Percentiles rank a stretch among this genome's conserved stretches.
Conservation (phyloP, 2,888 invertebrate genomes). For the Papilio demoleus region DNA sequence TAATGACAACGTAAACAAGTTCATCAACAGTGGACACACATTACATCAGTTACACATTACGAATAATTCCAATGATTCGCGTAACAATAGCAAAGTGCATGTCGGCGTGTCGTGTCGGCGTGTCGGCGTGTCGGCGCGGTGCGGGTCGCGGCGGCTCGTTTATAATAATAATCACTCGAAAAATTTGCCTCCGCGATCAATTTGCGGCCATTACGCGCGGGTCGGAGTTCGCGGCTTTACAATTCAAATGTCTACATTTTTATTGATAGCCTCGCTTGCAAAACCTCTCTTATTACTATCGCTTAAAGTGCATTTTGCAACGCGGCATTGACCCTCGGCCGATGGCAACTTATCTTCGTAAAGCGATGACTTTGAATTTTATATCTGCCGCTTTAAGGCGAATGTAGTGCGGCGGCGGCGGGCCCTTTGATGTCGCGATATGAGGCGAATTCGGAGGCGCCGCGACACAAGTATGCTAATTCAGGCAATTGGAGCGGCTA, state of each 20-base stretch:
- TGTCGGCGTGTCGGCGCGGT: background rate
- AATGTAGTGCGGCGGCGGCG: slow-evolving; percentile 54
- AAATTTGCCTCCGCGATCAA: slow-evolving; percentile 70
- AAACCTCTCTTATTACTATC: slow-evolving; percentile 44
- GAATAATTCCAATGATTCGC: background rate
- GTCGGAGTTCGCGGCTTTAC: slow-evolving; percentile 67
- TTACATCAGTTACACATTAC: background rate
- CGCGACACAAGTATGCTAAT: slow-evolving; percentile 74
- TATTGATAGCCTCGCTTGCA: slow-evolving; percentile 41
- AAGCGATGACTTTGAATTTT: slow-evolving; percentile 50
- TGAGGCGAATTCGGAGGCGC: slow-evolving; percentile 72
- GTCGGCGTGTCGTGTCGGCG: background rate
- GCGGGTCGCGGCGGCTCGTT: slow-evolving; percentile 18
- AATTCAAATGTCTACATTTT: slow-evolving; percentile 54
- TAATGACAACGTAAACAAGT: background rate
- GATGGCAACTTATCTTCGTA: slow-evolving; percentile 22
- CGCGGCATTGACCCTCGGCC: background rate
- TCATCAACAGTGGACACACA: background rate
- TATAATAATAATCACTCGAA: slow-evolving; percentile 56
- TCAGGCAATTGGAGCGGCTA: slow-evolving; percentile 64
- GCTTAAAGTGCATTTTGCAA: slow-evolving; percentile 47
- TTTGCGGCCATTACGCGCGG: slow-evolving; percentile 69
- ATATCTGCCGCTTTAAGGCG: slow-evolving; percentile 45
- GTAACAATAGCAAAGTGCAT: background rate
- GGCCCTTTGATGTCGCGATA: slow-evolving; percentile 64